phyloP scores from a whole-genome alignment of 2,113 vertebrate genomes.

The Neotoma lepida region DNA sequence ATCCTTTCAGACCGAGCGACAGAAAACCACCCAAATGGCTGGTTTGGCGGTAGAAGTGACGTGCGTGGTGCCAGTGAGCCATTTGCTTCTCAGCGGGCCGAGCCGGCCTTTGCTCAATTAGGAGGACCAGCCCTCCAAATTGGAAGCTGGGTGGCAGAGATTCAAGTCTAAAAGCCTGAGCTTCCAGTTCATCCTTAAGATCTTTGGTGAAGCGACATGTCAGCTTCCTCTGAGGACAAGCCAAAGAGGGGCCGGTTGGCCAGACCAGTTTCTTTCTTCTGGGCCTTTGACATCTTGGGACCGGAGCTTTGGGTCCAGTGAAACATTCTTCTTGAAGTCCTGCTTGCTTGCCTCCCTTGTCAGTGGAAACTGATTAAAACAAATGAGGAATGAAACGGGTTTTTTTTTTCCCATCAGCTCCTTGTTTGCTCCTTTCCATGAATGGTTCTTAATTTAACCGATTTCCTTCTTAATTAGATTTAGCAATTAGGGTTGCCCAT shows the following conservation, averaged over 20 bases:
- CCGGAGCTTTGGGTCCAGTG: background rate
- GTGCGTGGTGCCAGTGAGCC: background rate
- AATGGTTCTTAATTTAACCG: constrained; percentile 64
- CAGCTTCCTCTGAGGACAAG: constrained; percentile 9
- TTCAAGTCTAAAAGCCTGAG: background rate
- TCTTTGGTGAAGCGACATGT: background rate
- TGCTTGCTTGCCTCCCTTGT: background rate
- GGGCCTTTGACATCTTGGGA: background rate
- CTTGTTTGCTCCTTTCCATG: constrained; percentile 32
- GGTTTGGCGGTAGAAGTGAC: background rate
- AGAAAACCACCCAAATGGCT: background rate
- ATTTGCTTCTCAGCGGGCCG: background rate
- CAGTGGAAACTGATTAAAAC: constrained; percentile 7
- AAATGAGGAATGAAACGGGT: constrained; percentile 9
- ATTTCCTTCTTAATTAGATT: constrained; percentile 71
- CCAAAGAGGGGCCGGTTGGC: background rate
- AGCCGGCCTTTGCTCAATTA: background rate
- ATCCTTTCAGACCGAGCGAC: background rate
- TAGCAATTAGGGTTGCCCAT: constrained; percentile 59
- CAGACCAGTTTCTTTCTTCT: background rate
- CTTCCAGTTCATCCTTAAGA: background rate
- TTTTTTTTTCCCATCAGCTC: constrained; percentile 13
- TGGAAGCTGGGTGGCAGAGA: constrained; percentile 46
- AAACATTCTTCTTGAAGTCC: background rate
- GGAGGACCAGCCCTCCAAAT: constrained; percentile 51